Conservation (phyloP, 2,113 vertebrate genomes). For the Riparia riparia region DNA sequence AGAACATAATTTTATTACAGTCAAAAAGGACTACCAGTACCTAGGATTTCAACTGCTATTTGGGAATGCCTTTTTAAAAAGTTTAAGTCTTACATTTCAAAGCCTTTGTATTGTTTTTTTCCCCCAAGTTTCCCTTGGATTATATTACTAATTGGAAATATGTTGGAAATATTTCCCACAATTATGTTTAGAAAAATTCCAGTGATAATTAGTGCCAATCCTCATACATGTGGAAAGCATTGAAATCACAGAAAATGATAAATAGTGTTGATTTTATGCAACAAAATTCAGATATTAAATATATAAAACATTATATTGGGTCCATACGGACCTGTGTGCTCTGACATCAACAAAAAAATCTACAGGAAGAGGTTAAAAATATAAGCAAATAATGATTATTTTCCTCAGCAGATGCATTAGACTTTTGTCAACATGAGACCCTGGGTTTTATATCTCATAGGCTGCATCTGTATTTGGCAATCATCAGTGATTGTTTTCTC, state of each 20-base stretch:
- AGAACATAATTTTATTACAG: neutral
- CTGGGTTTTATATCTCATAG: neutral
- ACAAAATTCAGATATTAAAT: neutral
- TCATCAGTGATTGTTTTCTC: neutral
- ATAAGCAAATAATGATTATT: neutral
- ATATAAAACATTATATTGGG: neutral
- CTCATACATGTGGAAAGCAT: slow-evolving; percentile 40
- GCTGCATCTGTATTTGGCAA: neutral
- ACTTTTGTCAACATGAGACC: neutral
- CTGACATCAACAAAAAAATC: neutral
- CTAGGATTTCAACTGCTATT: neutral
- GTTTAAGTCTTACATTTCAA: slow-evolving; percentile 71
- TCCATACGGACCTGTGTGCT: accelerated
- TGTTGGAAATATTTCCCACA: slow-evolving; percentile 62
- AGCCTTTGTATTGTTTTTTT: neutral
- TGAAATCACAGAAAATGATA: slow-evolving; percentile 25
- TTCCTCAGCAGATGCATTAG: neutral
- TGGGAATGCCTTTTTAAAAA: slow-evolving; percentile 11
- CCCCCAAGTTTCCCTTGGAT: slow-evolving; percentile 8
- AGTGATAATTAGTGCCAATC: slow-evolving; percentile 44
- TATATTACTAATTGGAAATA: slow-evolving; percentile 70
- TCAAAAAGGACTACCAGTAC: neutral
- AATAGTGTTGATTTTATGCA: slow-evolving; percentile 20
- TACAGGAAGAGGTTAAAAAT: neutral
- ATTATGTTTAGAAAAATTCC: slow-evolving; percentile 53